phyloP scores from a whole-genome alignment of 2,888 invertebrate species.

The Hyposoter didymator region DNA sequence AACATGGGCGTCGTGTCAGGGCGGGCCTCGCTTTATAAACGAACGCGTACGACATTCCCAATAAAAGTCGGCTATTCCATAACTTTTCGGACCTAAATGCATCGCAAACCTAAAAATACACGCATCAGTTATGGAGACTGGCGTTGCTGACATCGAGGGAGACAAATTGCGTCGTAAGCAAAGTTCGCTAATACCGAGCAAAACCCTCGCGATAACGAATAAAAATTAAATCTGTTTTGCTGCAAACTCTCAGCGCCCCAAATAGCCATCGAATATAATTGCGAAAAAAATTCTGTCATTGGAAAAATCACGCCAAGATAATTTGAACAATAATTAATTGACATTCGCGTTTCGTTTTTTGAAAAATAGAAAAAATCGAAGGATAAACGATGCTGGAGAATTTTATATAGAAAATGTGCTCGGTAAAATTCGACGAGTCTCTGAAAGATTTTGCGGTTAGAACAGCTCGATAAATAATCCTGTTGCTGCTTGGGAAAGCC shows the following conservation, averaged over 20 bases:
- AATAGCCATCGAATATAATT: background rate
- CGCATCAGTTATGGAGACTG: background rate
- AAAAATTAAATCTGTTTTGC: background rate
- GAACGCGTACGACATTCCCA: background rate
- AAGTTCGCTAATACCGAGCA: constrained; percentile 12
- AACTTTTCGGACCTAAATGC: background rate
- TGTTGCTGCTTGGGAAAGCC: background rate
- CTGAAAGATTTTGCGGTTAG: background rate
- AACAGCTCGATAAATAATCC: constrained; percentile 3
- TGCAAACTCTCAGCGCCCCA: background rate
- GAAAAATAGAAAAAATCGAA: too few species aligned
- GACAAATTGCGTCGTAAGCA: background rate
- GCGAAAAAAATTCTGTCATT: background rate
- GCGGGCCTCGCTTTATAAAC: background rate
- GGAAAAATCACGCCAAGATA: background rate
- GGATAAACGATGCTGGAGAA: background rate
- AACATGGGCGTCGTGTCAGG: constrained; percentile 50
- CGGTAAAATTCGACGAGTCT: background rate
- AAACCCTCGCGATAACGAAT: background rate
- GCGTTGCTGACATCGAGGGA: background rate
- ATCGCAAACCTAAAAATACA: background rate
- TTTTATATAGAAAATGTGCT: background rate
- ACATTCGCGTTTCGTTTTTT: too few species aligned
- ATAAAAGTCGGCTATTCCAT: background rate
- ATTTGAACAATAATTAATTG: background rate